These are phyloP conservation scores for Poecilia gillii DNA, from an alignment of 2,797 vertebrate genomes.

Conservation along the genomic window DNA sequence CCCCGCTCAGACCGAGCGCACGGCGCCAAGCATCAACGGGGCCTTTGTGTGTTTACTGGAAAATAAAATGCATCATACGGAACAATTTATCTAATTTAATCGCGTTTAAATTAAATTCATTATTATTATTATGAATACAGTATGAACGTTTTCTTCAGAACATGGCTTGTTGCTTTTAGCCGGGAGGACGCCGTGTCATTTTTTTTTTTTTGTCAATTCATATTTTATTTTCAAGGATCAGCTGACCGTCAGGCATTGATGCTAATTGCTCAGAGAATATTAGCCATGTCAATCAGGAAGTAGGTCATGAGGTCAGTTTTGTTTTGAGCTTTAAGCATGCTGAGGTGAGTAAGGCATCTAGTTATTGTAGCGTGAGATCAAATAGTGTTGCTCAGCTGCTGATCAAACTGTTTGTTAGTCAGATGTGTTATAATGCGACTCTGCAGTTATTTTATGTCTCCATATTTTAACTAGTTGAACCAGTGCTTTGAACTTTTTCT, in stretches of 20 bases:
- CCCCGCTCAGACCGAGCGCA: constrained; percentile 5
- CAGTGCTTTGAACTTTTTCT: too few relatives aligned
- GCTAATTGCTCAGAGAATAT: neutral
- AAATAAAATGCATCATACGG: neutral
- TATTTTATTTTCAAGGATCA: neutral
- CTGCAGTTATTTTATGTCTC: too few relatives aligned
- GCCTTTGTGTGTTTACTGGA: neutral
- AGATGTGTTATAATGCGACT: neutral
- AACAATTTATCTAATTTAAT: neutral
- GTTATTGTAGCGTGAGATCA: too few relatives aligned
- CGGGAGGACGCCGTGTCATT: too few relatives aligned
- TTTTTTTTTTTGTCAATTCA: neutral
- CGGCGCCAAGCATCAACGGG: neutral
- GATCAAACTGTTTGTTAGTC: neutral
- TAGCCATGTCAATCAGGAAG: neutral
- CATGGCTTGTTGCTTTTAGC: neutral
- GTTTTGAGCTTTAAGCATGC: neutral
- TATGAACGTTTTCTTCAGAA: neutral
- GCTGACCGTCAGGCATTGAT: neutral
- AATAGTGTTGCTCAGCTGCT: neutral
- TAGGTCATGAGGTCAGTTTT: neutral
- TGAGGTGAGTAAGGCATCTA: too few relatives aligned
- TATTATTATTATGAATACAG: neutral
- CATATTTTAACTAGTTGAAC: too few relatives aligned
- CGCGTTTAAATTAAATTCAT: neutral